Evolutionary conservation across 2,888 invertebrate genomes (phyloP).

Genomic region (Chrysolina americana): DNA sequence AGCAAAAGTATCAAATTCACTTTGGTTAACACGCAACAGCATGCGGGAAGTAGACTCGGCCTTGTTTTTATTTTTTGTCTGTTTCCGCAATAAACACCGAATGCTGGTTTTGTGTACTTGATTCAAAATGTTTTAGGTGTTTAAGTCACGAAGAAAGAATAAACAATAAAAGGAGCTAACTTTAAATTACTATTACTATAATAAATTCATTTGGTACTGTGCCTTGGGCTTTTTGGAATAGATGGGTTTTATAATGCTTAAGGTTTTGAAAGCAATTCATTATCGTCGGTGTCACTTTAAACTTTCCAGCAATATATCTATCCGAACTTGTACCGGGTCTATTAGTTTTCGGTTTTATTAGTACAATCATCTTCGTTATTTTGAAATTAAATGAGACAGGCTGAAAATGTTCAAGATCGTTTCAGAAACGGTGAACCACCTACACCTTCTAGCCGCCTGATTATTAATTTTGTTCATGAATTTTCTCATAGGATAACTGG

Average conservation of each 20-base stretch:
- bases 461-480: too few species aligned
- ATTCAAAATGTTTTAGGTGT: neutral
- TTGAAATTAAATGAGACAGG: neutral
- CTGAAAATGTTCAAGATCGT: too few species aligned
- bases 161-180: conserved; percentile 7
- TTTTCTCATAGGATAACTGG: too few species aligned
- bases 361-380: neutral
- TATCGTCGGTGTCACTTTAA: conserved; percentile 14
- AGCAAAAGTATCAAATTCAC: neutral
- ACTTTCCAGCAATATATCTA: conserved; percentile 17
- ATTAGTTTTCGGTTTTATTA: neutral
- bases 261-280: conserved; percentile 10
- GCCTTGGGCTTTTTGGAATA: conserved; percentile 11
- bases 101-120: neutral
- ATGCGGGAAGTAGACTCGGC: neutral
- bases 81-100: conserved; percentile 11
- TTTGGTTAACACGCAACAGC: neutral
- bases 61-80: conserved; percentile 1
- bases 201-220: conserved; percentile 15
- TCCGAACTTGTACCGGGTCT: neutral
- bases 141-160: conserved; percentile 9
- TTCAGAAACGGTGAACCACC: too few species aligned
- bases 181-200: conserved; percentile 14
- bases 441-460: too few species aligned
- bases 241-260: conserved; percentile 20